These are phyloP conservation scores for Noctilio leporinus DNA, from an alignment of 2,113 vertebrate genomes.

Conservation along the genomic window DNA sequence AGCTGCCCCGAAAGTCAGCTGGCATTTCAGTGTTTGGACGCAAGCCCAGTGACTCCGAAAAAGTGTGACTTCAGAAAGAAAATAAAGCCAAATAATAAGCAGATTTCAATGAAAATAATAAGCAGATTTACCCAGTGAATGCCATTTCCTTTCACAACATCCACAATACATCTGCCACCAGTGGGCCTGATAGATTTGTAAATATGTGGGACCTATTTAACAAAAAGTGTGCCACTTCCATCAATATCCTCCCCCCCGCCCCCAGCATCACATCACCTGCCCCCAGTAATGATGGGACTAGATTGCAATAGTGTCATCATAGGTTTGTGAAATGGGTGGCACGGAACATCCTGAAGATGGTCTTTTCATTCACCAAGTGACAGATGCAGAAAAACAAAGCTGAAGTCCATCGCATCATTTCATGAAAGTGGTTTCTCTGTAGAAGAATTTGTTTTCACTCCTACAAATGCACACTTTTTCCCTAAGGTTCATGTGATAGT, in stretches of 20 bases:
- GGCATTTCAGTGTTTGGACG: conserved; percentile 93
- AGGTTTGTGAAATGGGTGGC: conserved; percentile 94
- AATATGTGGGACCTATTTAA: conserved; percentile 97
- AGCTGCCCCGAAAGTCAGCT: conserved; percentile 95
- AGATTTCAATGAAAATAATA: conserved; percentile 90
- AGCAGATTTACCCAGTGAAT: conserved; percentile 94
- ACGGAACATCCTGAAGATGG: conserved; percentile 90
- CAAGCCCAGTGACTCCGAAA: conserved; percentile 94
- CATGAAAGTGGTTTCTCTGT: background rate
- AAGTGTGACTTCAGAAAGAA: conserved; percentile 92
- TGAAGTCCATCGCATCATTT: conserved; percentile 83
- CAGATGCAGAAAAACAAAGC: conserved; percentile 95
- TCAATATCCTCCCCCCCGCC: conserved; percentile 88
- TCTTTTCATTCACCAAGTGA: conserved; percentile 94
- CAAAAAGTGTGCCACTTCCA: conserved; percentile 96
- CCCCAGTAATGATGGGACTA: conserved; percentile 91
- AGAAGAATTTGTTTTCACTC: background rate
- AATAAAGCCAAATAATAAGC: background rate
- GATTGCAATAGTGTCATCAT: conserved; percentile 92
- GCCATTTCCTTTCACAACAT: conserved; percentile 95
- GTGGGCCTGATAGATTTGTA: conserved; percentile 95
- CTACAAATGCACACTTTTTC: conserved; percentile 8
- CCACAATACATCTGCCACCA: conserved; percentile 94
- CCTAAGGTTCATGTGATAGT: background rate
- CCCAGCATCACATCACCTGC: conserved; percentile 93